Evolutionary conservation across 2,113 vertebrate species (phyloP).

Genomic region (Synodontis membranacea): DNA sequence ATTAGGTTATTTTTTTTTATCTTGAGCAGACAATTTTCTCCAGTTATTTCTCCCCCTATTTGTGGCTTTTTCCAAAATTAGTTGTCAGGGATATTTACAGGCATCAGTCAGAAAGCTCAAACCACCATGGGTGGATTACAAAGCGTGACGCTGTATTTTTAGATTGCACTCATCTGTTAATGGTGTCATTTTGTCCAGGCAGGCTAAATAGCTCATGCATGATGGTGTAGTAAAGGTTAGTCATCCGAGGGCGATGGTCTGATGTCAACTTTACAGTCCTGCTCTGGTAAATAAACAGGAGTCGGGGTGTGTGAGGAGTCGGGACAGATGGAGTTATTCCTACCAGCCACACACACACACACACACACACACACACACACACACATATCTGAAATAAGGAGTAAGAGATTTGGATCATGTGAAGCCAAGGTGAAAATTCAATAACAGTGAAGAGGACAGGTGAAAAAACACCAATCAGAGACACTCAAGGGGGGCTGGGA

Average conservation of each 20-base stretch:
- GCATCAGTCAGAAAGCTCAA: background rate
- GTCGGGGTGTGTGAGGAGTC: background rate
- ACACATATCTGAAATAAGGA: background rate
- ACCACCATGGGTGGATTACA: background rate
- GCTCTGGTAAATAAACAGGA: slow-evolving; percentile 12
- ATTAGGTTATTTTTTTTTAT: slow-evolving; percentile 7
- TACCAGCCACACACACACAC: background rate
- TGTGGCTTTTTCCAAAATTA: background rate
- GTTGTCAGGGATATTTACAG: background rate
- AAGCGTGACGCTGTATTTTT: slow-evolving; percentile 25
- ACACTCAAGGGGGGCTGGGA: background rate
- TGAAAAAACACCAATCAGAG: background rate
- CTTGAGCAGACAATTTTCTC: background rate
- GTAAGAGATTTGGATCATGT: too few relatives aligned
- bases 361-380: background rate
- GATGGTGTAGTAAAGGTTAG: slow-evolving; percentile 31
- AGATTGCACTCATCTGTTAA: slow-evolving; percentile 14
- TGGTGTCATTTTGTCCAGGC: slow-evolving; percentile 1
- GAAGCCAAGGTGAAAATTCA: background rate
- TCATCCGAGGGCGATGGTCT: slow-evolving; percentile 23
- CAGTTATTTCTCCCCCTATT: background rate
- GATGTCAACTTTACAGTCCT: slow-evolving; percentile 6
- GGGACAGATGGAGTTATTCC: background rate
- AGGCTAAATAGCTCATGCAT: background rate
- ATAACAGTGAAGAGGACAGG: background rate